Evolutionary conservation across 2,888 invertebrate genomes (phyloP).

Genomic region (Reticulitermes lucifugus): DNA sequence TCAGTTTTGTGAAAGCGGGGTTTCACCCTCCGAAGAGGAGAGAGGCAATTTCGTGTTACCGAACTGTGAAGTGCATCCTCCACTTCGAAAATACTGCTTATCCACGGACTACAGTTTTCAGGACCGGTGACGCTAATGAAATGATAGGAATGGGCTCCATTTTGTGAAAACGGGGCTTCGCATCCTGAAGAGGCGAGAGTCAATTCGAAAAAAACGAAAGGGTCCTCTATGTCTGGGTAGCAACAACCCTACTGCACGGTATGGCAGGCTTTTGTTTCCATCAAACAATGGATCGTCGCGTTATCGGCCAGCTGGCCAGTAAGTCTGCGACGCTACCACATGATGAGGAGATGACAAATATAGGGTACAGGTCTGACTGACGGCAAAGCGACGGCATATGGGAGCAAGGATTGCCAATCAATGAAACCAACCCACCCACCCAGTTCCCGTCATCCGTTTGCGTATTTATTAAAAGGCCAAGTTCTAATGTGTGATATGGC

Average conservation of each 20-base stretch:
- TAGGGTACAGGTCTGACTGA: not conserved
- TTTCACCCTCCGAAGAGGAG: too few species aligned
- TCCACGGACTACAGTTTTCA: too few species aligned
- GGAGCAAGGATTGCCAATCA: conserved; percentile 4
- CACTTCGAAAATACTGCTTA: too few species aligned
- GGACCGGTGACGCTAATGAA: too few species aligned
- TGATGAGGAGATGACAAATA: conserved; percentile 5
- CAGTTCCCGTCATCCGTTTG: not conserved
- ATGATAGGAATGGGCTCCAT: too few species aligned
- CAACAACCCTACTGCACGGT: not conserved
- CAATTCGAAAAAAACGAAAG: too few species aligned
- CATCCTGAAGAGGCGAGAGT: too few species aligned
- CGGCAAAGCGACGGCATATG: not conserved
- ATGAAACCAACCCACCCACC: not conserved
- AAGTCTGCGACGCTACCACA: not conserved
- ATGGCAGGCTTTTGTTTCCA: not conserved
- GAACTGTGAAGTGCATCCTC: too few species aligned
- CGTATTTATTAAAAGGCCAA: not conserved
- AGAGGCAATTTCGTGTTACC: too few species aligned
- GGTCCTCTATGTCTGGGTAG: too few species aligned
- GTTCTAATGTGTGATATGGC: not conserved
- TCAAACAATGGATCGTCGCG: not conserved
- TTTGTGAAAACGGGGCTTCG: too few species aligned
- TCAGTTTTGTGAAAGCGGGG: too few species aligned
- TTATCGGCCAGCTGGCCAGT: not conserved